Percentiles rank a stretch among this genome's conserved stretches.
These are phyloP conservation scores for Synanceia verrucosa DNA, from an alignment of 2,797 vertebrate species.

Conservation along the genomic window DNA sequence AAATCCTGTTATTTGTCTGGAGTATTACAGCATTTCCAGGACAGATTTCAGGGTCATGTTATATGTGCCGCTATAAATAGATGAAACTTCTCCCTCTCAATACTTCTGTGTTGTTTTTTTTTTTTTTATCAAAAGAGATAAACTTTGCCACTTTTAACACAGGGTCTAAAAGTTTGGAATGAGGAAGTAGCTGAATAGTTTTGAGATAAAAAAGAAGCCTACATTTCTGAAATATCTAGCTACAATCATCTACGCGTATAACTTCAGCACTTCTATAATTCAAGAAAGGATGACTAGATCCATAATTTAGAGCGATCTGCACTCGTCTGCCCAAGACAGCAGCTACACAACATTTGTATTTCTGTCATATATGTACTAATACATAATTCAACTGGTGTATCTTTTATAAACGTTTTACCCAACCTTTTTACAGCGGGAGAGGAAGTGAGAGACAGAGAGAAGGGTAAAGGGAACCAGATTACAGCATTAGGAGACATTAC, in stretches of 20 bases:
- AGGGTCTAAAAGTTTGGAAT: background rate
- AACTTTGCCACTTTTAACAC: background rate
- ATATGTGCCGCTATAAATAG: slow-evolving; percentile 8
- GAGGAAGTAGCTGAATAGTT: slow-evolving; percentile 1
- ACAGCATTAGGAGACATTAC: slow-evolving; percentile 32
- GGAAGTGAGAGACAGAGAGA: background rate
- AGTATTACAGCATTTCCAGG: slow-evolving; percentile 19
- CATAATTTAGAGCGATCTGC: slow-evolving; percentile 44
- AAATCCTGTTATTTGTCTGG: slow-evolving; percentile 27
- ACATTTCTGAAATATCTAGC: slow-evolving; percentile 9
- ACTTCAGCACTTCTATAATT: slow-evolving; percentile 20
- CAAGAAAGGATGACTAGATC: slow-evolving; percentile 22
- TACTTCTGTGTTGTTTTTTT: background rate
- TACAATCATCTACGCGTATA: background rate
- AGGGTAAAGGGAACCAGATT: slow-evolving; percentile 37
- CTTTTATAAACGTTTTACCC: background rate
- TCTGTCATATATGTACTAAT: slow-evolving; percentile 11
- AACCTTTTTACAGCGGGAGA: background rate
- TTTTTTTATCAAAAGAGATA: slow-evolving; percentile 8
- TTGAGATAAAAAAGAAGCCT: slow-evolving; percentile 1
- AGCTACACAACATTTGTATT: slow-evolving; percentile 28
- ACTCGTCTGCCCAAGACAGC: background rate
- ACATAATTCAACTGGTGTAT: slow-evolving; percentile 31
- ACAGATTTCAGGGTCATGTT: slow-evolving; percentile 11
- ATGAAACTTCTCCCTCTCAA: background rate